These are phyloP conservation scores for Melangyna quadrimaculata DNA, from an alignment of 2,888 invertebrate genomes.

Conservation along the genomic window DNA sequence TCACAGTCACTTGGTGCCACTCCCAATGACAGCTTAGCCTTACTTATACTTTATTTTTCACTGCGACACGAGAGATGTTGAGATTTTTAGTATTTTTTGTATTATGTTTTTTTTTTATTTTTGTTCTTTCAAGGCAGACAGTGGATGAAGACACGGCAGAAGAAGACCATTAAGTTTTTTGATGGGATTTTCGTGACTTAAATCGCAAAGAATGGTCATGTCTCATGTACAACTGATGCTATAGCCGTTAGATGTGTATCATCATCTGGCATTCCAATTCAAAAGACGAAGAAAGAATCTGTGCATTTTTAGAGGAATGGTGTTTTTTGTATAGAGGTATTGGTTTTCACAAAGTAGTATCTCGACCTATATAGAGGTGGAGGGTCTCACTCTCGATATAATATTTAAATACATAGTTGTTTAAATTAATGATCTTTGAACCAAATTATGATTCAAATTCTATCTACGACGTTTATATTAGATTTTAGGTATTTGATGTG, in stretches of 20 bases:
- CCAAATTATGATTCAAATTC: no score
- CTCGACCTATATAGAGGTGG: background rate
- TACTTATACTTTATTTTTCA: background rate
- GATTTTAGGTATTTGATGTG: no score
- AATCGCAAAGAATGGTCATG: constrained; percentile 55
- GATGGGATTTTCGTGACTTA: constrained; percentile 71
- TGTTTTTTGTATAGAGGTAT: background rate
- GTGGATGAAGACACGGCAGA: constrained; percentile 62
- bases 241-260: constrained; percentile 27
- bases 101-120: constrained; percentile 19
- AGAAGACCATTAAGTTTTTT: constrained; percentile 69
- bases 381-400: background rate
- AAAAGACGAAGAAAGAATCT: background rate
- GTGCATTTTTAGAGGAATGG: background rate
- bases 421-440: background rate
- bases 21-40: constrained; percentile 14
- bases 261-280: constrained; percentile 46
- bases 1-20: constrained; percentile 46
- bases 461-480: background rate
- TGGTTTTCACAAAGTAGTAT: background rate
- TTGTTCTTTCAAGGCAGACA: constrained; percentile 11
- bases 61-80: constrained; percentile 30
- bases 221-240: constrained; percentile 39
- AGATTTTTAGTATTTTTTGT: constrained; percentile 33
- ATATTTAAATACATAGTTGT: background rate